A percentile compares a stretch with the other conserved stretches of the same genome.
Conservation (phyloP, 2,888 invertebrate species). For the Apodemia hepburni region DNA sequence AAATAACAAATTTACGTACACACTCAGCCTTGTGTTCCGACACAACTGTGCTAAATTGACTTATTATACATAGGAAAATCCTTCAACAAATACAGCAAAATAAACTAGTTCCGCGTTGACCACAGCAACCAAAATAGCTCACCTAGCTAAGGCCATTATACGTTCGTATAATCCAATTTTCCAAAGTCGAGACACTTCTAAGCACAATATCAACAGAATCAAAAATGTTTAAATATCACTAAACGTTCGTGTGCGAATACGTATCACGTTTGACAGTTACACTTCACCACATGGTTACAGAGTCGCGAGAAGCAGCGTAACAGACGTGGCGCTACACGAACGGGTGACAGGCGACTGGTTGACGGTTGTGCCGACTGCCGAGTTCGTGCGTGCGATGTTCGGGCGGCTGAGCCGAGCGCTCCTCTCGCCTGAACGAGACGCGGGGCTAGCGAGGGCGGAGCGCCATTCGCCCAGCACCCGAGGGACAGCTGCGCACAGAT, state of each 20-base stretch:
- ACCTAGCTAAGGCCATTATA: conserved; percentile 80
- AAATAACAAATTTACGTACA: conserved; percentile 13
- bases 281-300: conserved; percentile 76
- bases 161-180: conserved; percentile 78
- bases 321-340: conserved; percentile 58
- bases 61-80: conserved; percentile 42
- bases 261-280: conserved; percentile 78
- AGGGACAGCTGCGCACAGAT: conserved; percentile 73
- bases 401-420: conserved; percentile 41
- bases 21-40: conserved; percentile 1
- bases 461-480: conserved; percentile 44
- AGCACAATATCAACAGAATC: conserved; percentile 60
- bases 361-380: conserved; percentile 23
- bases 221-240: conserved; percentile 46
- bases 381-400: conserved; percentile 36
- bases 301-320: conserved; percentile 52
- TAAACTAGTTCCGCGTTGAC: conserved; percentile 77
- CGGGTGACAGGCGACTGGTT: conserved; percentile 66
- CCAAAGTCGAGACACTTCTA: conserved; percentile 64
- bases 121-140: conserved; percentile 77
- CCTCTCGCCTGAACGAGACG: conserved; percentile 55
- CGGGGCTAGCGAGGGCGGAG: conserved; percentile 41
- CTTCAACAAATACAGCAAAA: conserved; percentile 68
- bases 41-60: conserved; percentile 15
- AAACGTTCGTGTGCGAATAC: conserved; percentile 59